These are phyloP conservation scores for Hydraecia micacea DNA, from an alignment of 2,888 invertebrate species.

Conservation along the genomic window DNA sequence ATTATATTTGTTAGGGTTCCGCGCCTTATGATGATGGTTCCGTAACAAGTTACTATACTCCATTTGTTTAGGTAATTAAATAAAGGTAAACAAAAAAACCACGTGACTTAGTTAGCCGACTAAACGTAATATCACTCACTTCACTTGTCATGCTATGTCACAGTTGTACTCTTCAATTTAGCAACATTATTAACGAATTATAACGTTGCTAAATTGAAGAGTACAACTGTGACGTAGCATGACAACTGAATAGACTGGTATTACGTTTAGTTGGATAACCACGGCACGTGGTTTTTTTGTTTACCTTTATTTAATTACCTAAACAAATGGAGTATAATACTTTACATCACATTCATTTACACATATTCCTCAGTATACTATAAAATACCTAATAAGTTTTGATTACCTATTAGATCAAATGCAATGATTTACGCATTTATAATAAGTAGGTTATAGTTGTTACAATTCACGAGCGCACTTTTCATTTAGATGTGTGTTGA, in stretches of 20 bases:
- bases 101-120: slow-evolving; percentile 21
- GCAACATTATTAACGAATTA: too few species aligned
- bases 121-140: slow-evolving; percentile 30
- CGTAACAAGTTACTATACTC: too few species aligned
- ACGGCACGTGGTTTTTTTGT: slow-evolving; percentile 36
- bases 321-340: slow-evolving; percentile 36
- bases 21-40: too few species aligned
- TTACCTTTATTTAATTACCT: slow-evolving; percentile 32
- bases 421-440: slow-evolving; percentile 41
- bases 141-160: slow-evolving; percentile 23
- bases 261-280: slow-evolving; percentile 19
- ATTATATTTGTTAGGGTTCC: too few species aligned
- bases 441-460: slow-evolving; percentile 41
- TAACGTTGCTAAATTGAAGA: too few species aligned
- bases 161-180: too few species aligned
- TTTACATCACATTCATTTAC: slow-evolving; percentile 39
- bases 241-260: too few species aligned
- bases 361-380: slow-evolving; percentile 40
- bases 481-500: slow-evolving; percentile 41
- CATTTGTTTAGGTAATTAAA: slow-evolving; percentile 24
- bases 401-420: slow-evolving; percentile 43
- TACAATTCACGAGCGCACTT: slow-evolving; percentile 41
- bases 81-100: slow-evolving; percentile 27
- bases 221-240: too few species aligned
- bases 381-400: slow-evolving; percentile 41